Percentiles rank a stretch among this genome's conserved stretches.
These are phyloP conservation scores for Lordiphosa stackelbergi DNA, from an alignment of 1,140 invertebrate genomes.

Conservation along the genomic window DNA sequence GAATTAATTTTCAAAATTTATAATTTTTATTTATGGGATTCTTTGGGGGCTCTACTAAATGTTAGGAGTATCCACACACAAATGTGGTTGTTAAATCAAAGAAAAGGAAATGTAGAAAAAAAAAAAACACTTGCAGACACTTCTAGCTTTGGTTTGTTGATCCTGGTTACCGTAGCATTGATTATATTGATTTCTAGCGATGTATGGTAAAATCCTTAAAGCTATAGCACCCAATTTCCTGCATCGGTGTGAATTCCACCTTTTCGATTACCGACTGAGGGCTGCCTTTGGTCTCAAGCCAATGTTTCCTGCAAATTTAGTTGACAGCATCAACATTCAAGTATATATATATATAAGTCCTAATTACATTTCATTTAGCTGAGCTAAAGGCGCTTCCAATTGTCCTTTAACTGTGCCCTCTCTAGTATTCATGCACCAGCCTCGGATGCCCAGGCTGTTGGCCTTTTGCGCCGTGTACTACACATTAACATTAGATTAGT, in stretches of 20 bases:
- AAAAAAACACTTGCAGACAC: no score
- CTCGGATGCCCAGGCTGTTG: conserved; percentile 80
- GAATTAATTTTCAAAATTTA: background rate
- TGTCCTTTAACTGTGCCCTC: conserved; percentile 82
- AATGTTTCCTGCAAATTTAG: conserved; percentile 50
- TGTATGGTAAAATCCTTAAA: conserved; percentile 46
- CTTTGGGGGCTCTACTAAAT: no score
- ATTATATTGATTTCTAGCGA: conserved; percentile 16
- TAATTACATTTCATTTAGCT: conserved; percentile 82
- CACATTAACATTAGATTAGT: background rate
- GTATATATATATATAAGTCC: background rate
- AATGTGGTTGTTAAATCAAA: no score
- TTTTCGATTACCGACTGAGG: conserved; percentile 82
- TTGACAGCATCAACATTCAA: conserved; percentile 1
- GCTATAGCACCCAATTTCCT: conserved; percentile 35
- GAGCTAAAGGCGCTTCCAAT: conserved; percentile 80
- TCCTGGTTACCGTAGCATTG: no score
- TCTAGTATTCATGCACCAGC: conserved; percentile 86
- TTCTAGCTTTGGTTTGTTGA: no score
- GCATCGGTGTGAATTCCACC: conserved; percentile 78
- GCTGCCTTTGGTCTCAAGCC: conserved; percentile 79
- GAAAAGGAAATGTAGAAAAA: no score
- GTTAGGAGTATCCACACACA: no score
- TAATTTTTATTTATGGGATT: no score
- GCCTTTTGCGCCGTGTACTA: conserved; percentile 83